These are phyloP conservation scores for Mesoclemmys tuberculata DNA, from an alignment of 2,113 vertebrate genomes.

Conservation along the genomic window DNA sequence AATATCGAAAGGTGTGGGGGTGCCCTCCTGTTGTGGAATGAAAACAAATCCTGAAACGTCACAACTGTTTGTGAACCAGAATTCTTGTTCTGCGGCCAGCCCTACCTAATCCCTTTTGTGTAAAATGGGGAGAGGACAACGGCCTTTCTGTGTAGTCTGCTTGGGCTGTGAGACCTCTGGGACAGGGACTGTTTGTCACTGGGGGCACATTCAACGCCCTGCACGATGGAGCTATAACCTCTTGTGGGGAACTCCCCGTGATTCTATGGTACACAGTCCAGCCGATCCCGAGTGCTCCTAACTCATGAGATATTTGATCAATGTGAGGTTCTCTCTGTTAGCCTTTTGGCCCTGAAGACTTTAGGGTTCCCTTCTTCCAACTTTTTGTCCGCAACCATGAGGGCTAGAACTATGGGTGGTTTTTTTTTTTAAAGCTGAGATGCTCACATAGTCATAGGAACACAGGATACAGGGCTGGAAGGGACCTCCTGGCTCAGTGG, in stretches of 20 bases:
- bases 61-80: background rate
- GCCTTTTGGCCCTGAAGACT: background rate
- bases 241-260: background rate
- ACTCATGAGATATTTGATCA: background rate
- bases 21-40: background rate
- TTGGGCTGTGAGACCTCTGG: background rate
- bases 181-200: background rate
- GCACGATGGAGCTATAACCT: background rate
- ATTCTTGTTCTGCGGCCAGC: background rate
- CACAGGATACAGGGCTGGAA: background rate
- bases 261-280: background rate
- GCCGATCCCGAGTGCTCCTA: background rate
- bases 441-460: background rate
- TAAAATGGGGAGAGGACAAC: background rate
- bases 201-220: no score
- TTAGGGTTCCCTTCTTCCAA: background rate
- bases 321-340: background rate
- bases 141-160: fast-evolving
- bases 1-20: background rate
- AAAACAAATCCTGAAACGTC: background rate
- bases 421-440: background rate
- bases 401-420: background rate
- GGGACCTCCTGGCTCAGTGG: background rate
- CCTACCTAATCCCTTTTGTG: fast-evolving
- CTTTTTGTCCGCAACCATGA: background rate